These are phyloP conservation scores for Melipona quadrifasciata DNA, from an alignment of 1,140 invertebrate genomes.

Conservation along the genomic window DNA sequence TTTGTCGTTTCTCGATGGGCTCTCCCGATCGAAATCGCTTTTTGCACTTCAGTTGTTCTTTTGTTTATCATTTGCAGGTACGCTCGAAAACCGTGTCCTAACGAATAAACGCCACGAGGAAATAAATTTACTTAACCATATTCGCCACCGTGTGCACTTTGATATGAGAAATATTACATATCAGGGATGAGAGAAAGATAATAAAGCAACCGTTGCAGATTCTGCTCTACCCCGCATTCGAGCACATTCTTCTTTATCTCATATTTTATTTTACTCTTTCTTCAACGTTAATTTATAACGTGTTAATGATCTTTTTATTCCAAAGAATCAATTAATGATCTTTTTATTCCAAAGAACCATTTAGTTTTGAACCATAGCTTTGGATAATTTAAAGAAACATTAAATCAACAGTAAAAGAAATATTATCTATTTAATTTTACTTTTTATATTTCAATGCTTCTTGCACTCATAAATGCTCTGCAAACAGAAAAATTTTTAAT, in stretches of 20 bases:
- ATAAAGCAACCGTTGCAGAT: slow-evolving; percentile 44
- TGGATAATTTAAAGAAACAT: not conserved
- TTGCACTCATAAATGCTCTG: not conserved
- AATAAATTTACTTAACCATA: slow-evolving; percentile 24
- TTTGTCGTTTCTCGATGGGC: slow-evolving; percentile 65
- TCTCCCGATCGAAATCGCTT: slow-evolving; percentile 46
- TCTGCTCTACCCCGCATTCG: slow-evolving; percentile 11
- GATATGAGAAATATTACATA: slow-evolving; percentile 37
- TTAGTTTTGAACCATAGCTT: too few relatives aligned
- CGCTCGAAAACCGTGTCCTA: not conserved
- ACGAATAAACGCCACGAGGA: not conserved
- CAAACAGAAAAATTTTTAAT: not conserved
- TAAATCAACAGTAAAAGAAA: not conserved
- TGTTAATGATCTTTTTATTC: not conserved
- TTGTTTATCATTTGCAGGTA: slow-evolving; percentile 24
- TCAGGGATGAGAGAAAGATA: slow-evolving; percentile 41
- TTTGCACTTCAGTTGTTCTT: slow-evolving; percentile 20
- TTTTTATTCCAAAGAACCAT: too few relatives aligned
- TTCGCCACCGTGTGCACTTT: slow-evolving; percentile 20
- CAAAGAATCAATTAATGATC: not conserved
- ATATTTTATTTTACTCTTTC: not conserved
- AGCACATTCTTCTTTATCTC: slow-evolving; percentile 38
- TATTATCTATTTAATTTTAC: not conserved
- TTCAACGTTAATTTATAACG: not conserved
- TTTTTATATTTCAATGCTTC: not conserved